These are phyloP conservation scores for Amblyjoppa proteus DNA, from an alignment of 2,888 invertebrate species.

Conservation along the genomic window DNA sequence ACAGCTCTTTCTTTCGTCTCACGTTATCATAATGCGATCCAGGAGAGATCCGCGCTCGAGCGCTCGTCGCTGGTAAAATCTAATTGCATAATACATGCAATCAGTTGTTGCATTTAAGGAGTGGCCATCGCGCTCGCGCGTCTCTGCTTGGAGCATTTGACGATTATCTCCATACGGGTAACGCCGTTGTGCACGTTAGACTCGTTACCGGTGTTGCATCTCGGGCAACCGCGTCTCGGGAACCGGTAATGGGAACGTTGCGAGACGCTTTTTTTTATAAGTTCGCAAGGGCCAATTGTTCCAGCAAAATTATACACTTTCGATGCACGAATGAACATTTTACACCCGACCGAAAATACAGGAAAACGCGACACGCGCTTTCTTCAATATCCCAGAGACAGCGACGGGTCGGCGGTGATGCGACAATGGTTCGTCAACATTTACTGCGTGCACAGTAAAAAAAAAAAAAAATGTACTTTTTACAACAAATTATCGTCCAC, in stretches of 20 bases:
- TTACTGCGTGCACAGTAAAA: no score
- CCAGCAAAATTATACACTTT: background rate
- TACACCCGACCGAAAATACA: no score
- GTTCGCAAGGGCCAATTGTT: conserved; percentile 26
- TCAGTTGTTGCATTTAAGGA: conserved; percentile 69
- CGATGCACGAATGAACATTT: no score
- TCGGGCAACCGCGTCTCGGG: background rate
- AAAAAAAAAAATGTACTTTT: no score
- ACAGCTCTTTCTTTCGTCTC: conserved; percentile 12
- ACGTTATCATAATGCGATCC: conserved; percentile 17
- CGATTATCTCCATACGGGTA: conserved; percentile 52
- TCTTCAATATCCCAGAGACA: no score
- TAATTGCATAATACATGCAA: conserved; percentile 70
- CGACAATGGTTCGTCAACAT: no score
- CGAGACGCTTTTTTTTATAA: conserved; percentile 6
- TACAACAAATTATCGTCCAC: no score
- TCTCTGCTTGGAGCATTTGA: conserved; percentile 47
- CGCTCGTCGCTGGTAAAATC: conserved; percentile 34
- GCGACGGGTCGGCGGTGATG: no score
- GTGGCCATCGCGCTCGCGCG: conserved; percentile 57
- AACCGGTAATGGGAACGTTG: conserved; percentile 46
- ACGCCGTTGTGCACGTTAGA: conserved; percentile 21
- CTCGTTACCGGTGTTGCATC: conserved; percentile 18
- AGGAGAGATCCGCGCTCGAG: background rate
- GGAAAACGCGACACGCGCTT: no score